Base-by-base conservation (phyloP, 2,888 invertebrate species). In the Chrysodeixis includens region DNA sequence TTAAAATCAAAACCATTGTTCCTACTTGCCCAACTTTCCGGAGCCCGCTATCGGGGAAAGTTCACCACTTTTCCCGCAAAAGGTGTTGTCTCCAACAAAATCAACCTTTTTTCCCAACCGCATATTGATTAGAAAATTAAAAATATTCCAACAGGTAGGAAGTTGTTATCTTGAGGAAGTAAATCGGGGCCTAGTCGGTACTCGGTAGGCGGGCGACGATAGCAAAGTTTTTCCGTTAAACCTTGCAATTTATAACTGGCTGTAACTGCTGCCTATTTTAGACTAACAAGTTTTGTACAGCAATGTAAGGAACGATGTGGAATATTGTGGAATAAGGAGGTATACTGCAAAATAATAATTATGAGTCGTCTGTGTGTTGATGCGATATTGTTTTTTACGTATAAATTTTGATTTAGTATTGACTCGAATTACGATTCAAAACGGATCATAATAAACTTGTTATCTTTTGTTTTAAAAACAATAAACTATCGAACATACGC, bases 191-290 rank as follows among this genome's bases (percentile, higher is more conserved):
- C 35, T 62, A 72, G 66, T 69, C 40, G 62, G 63, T 62, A 72
- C 64, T 69, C 40, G 62, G 63, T 76, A 66, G 78, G 79, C 74
- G 73, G 79, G 66, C 77, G 81, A 81, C 79, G 85, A 86, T 86
- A 85, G 62, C 79, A 81, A 87, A 87, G 81, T 87, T 86, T 87
- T 85, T 86, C 83, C 83, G 83, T 86, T 85, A 85, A 84, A 84
- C 82, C 83, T 82, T 77, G 68, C 81, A 82, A 85, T 86, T 87
- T 87, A 87, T 83, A 84, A 85, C 84, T 78, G 81, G 69, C 65
- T 40, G 40, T 14, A 40, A 40, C 40, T 72, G 74, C 69, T 80
- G 80, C 62, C 56, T 69, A 65, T 68, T 63, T 65, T 66, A 64
- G 49, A 22, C 51, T 74, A 66, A 75, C 67, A 65, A 78, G 60